These are phyloP conservation scores for Datnioides undecimradiatus DNA, from an alignment of 2,113 vertebrate species.

Conservation along the genomic window DNA sequence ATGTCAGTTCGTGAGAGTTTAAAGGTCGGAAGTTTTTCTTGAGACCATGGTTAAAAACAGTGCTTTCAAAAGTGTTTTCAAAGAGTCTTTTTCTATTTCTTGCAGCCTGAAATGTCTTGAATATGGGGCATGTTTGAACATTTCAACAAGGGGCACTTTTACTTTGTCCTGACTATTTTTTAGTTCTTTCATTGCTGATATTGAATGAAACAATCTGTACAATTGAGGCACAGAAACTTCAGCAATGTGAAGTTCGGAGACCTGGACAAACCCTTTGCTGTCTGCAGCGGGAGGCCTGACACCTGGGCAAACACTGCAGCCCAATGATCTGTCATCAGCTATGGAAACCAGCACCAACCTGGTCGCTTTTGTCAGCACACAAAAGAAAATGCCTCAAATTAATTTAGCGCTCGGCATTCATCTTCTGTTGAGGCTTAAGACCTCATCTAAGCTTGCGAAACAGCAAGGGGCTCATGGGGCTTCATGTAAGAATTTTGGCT, in stretches of 20 bases:
- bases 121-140: conserved; percentile 73
- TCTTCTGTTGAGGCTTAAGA: conserved; percentile 81
- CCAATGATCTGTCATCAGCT: conserved; percentile 88
- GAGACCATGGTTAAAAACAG: conserved; percentile 52
- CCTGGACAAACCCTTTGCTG: conserved; percentile 82
- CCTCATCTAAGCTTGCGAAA: conserved; percentile 83
- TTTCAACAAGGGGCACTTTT: conserved; percentile 52
- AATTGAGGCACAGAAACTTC: conserved; percentile 78
- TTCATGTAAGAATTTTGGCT: conserved; percentile 84
- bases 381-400: conserved; percentile 87
- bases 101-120: conserved; percentile 45
- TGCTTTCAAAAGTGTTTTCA: conserved; percentile 52
- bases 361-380: conserved; percentile 83
- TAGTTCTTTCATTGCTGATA: conserved; percentile 70
- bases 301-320: conserved; percentile 89
- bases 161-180: conserved; percentile 79
- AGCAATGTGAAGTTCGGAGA: conserved; percentile 75
- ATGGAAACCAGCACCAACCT: conserved; percentile 86
- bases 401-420: conserved; percentile 86
- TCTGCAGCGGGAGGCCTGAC: conserved; percentile 84
- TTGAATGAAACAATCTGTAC: conserved; percentile 79
- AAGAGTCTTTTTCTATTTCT: conserved; percentile 51
- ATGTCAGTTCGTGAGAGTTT: conserved; percentile 42
- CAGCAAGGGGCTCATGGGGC: conserved; percentile 77
- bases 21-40: conserved; percentile 61